Percentiles rank a stretch among this genome's conserved stretches.
Conservation (phyloP, 1,140 invertebrate genomes). For the Sycobia sp. region DNA sequence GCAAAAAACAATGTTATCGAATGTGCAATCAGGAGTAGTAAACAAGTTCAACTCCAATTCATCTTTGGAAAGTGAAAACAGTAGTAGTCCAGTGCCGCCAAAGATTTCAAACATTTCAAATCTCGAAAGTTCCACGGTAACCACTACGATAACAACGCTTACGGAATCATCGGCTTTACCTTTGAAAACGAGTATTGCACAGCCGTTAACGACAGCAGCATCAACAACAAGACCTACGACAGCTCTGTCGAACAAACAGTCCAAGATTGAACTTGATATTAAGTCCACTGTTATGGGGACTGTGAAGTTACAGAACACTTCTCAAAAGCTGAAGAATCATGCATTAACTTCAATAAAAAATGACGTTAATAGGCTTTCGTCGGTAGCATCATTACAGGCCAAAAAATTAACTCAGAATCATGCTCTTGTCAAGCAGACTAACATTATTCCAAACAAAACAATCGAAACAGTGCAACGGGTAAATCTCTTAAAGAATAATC, state of each 20-base stretch:
- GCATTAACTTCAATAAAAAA: constrained; percentile 41
- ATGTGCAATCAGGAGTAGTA: constrained; percentile 3
- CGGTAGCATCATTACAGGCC: constrained; percentile 40
- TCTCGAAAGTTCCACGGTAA: constrained; percentile 6
- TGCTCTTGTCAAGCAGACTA: constrained; percentile 38
- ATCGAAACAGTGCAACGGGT: constrained; percentile 47
- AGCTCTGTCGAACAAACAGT: constrained; percentile 24
- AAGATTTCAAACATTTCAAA: constrained; percentile 41
- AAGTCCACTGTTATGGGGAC: constrained; percentile 23
- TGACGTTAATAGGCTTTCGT: constrained; percentile 46
- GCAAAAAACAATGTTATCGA: constrained; percentile 4
- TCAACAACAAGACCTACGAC: neutral
- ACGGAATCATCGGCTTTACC: neutral
- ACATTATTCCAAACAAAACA: constrained; percentile 36
- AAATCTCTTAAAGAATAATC: constrained; percentile 50
- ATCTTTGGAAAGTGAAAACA: constrained; percentile 42
- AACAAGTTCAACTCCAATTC: constrained; percentile 41
- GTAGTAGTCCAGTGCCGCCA: constrained; percentile 32
- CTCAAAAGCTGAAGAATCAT: constrained; percentile 56
- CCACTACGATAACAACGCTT: neutral
- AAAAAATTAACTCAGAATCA: constrained; percentile 51
- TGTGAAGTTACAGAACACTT: constrained; percentile 42
- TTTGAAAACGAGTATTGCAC: neutral
- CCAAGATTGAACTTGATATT: constrained; percentile 45
- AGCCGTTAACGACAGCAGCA: neutral